Base-by-base conservation (phyloP, 2,797 vertebrate species). In the Acrossocheilus fasciatus region DNA sequence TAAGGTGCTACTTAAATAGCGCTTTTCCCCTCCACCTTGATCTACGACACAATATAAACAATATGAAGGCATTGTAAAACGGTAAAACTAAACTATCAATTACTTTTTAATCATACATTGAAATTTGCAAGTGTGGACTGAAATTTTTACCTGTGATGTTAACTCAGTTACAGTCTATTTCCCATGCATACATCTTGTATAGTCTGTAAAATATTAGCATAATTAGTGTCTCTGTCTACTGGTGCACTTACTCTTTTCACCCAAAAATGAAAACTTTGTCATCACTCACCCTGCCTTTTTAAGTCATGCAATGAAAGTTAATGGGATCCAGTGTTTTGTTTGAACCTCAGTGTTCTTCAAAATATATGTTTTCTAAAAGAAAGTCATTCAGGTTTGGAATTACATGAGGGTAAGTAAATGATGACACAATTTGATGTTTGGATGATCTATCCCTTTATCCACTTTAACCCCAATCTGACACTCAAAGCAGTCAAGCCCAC, bases 21-120 rank as follows among this genome's bases (percentile, higher is more conserved):
- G 75, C 11, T 11, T 12, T 47, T 36, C 41, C 18, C 30, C 3
- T 66, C 20, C 57, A 75, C 41, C 43, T 76, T 84, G 82, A 77
- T 84, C 59, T 68, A 36, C 0, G 14, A 75, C 57, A 52, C 34
- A 41, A 26, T 76, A 52, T 76, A 41, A 84, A 77, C 23, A 39
- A 77, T 30, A 54, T 57, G n/a, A 30, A 69, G 7, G 34, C 72
- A 43, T 69, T 64, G 34, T n/a, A 12, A 30, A n/a, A 30, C 1
- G 14, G 45, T 64, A 6, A 64, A 30, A 20, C 59, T 45, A 62
- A 79, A 18, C 57, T 18, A 70, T 74, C 69, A 82, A 73, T 82
- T 70, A 54, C 23, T 72, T 18, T 82, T 82, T 57, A 82, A 72
- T 47, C 9, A 26, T 20, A 70, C 14, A 18, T 1, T 72, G 66